Base-by-base conservation (phyloP, 2,113 vertebrate genomes). In the Malurus cyaneus region DNA sequence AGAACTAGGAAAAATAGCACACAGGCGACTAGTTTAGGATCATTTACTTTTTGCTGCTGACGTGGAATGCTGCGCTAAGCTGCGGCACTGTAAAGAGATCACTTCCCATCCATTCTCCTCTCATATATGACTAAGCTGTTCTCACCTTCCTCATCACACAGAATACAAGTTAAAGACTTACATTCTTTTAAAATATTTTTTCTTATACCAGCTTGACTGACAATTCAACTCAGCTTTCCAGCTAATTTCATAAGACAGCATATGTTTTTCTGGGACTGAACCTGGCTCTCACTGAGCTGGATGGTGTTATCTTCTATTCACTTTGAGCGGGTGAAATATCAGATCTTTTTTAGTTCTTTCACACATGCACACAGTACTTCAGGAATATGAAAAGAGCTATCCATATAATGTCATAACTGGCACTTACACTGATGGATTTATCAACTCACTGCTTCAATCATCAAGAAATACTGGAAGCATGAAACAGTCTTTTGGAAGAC, bases 391-490 rank as follows among this genome's bases (percentile, higher is more conserved):
- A 84, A 64, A 86, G 64, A 88, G 29, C 26, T 86, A 83, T 54
- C 70, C 59, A 49, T 89, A 72, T 52, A 83, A 92, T 71, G 65
- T 62, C 64, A 74, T 80, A 93, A 93, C 60, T 83, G 87, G 72
- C 77, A 93, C 57, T 83, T 84, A 72, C 25, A 85, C 23, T 89
- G 92, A 89, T 52, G 69, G 86, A 92, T 94, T 92, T 91, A 92
- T 88, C 83, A 80, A 74, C 80, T 80, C 64, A 66, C 49, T 92
- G 73, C 72, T 92, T 96, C 80, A 70, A 77, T 76, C 78, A 87
- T 49, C 66, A 94, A 61, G 79, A 92, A 95, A 92, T 56, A 86
- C 39, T 83, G 82, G 39, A 92, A 94, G 86, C 50, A 93, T 41
- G 42, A 81, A 96, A 66, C 20, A 62, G 71, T 73, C 46, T 86